Percentiles rank a stretch among this genome's conserved stretches.
These are phyloP conservation scores for Acridotheres tristis DNA, from an alignment of 2,797 vertebrate species.

Conservation along the genomic window DNA sequence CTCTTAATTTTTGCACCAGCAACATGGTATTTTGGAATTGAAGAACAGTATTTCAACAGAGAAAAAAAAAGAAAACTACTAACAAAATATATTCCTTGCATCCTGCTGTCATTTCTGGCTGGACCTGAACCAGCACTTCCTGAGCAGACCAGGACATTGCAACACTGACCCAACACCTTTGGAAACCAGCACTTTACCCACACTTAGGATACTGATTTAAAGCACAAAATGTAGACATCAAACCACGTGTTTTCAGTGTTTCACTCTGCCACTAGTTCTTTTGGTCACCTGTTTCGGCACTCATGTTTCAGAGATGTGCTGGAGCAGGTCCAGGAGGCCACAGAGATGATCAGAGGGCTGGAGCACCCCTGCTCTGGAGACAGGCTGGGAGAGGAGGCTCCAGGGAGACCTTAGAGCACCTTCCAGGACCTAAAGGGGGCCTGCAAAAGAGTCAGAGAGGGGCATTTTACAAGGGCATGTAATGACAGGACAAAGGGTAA, in stretches of 20 bases:
- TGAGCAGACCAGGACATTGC: background rate
- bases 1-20: background rate
- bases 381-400: background rate
- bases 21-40: background rate
- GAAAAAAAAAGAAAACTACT: background rate
- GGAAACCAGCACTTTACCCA: background rate
- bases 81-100: background rate
- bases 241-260: background rate
- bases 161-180: background rate
- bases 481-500: background rate
- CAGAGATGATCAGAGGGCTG: background rate
- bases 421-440: background rate
- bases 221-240: background rate
- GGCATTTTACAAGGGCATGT: background rate
- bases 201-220: background rate
- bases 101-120: background rate
- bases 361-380: background rate
- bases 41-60: background rate
- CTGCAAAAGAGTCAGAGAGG: background rate
- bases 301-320: background rate
- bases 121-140: background rate
- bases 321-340: background rate
- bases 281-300: background rate
- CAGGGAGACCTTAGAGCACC: background rate
- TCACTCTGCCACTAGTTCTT: background rate